Percentiles rank a stretch among this genome's conserved stretches.
These are phyloP conservation scores for Misgurnus anguillicaudatus DNA, from an alignment of 2,113 vertebrate genomes.

Conservation along the genomic window DNA sequence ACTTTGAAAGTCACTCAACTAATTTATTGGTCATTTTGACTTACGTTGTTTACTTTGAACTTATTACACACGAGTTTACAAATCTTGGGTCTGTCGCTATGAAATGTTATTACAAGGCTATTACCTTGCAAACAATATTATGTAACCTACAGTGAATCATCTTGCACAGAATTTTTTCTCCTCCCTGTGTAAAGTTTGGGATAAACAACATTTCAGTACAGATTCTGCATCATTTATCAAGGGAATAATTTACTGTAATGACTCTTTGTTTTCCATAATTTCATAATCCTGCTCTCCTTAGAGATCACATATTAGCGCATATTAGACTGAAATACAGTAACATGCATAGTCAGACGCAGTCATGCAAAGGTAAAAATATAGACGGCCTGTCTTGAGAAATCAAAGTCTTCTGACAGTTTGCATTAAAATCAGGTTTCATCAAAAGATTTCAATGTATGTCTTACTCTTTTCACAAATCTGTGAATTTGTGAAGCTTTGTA, in stretches of 20 bases:
- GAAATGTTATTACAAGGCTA: too few relatives aligned
- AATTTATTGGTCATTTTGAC: not conserved
- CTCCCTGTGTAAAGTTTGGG: not conserved
- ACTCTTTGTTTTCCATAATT: slow-evolving; percentile 33
- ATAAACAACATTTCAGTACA: not conserved
- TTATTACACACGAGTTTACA: not conserved
- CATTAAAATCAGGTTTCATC: slow-evolving; percentile 41
- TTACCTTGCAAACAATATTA: slow-evolving; percentile 5
- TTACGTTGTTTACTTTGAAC: not conserved
- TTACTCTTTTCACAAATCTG: too few relatives aligned
- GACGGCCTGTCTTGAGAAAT: slow-evolving; percentile 21
- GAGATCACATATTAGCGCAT: slow-evolving; percentile 58
- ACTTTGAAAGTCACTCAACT: not conserved
- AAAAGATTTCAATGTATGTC: slow-evolving; percentile 55
- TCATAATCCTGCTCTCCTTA: slow-evolving; percentile 49
- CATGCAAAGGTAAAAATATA: slow-evolving; percentile 55
- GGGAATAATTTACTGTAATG: slow-evolving; percentile 53
- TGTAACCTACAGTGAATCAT: slow-evolving; percentile 15
- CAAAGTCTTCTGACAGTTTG: slow-evolving; percentile 30
- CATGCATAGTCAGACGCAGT: slow-evolving; percentile 44
- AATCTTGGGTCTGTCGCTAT: too few relatives aligned
- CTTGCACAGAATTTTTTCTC: not conserved
- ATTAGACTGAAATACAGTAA: slow-evolving; percentile 61
- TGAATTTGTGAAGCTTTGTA: slow-evolving; percentile 13
- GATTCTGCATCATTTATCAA: slow-evolving; percentile 11